phyloP scores from a whole-genome alignment of 2,888 invertebrate genomes.

The Drosophila putrida region DNA sequence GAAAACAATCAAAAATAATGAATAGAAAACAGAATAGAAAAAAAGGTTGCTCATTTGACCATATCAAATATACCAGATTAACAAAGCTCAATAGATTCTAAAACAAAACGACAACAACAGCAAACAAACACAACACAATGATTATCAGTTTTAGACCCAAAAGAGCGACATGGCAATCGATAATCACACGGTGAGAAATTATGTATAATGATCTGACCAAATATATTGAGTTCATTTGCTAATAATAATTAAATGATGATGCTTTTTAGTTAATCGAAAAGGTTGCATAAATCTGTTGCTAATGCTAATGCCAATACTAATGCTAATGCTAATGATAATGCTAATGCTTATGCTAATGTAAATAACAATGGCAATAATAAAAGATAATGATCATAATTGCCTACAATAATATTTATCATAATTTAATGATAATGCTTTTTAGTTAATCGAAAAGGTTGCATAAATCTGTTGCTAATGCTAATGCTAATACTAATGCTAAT shows the following conservation, averaged over 20 bases:
- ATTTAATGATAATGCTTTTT: background rate
- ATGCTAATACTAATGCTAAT: background rate
- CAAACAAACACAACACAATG: background rate
- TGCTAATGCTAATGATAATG: background rate
- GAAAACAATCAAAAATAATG: background rate
- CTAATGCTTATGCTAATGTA: background rate
- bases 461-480: background rate
- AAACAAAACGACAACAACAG: conserved; percentile 3
- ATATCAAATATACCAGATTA: conserved; percentile 3
- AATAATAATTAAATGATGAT: background rate
- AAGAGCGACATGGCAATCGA: conserved; percentile 11
- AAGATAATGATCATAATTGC: too few relatives aligned
- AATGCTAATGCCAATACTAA: background rate
- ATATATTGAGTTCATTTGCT: background rate
- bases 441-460: too few relatives aligned
- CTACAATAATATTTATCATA: too few relatives aligned
- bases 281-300: too few relatives aligned
- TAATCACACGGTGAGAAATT: conserved; percentile 9
- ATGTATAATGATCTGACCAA: background rate
- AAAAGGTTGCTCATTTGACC: conserved; percentile 8
- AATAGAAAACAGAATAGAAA: background rate
- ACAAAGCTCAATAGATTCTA: conserved; percentile 11
- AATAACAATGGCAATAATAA: background rate
- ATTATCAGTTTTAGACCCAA: conserved; percentile 31
- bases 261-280: background rate